Base-by-base conservation (phyloP, 2,888 invertebrate genomes). In the Lasius fuliginosus region DNA sequence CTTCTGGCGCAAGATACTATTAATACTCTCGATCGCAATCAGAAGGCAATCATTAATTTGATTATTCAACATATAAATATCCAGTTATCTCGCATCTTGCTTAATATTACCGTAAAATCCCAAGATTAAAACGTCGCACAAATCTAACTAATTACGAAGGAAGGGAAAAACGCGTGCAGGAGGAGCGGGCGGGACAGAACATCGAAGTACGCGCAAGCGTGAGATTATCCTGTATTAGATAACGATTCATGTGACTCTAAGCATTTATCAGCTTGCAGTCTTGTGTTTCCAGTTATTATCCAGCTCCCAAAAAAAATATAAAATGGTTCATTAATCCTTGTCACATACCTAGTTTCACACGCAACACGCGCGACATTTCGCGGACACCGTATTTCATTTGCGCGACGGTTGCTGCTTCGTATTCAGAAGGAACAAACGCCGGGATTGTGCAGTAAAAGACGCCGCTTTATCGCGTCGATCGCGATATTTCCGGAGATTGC, bases 391-490 rank as follows among this genome's bases (percentile, higher is more conserved):
- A 84, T 40, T 36, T 68, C 40, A 49, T 42, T 53, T 6, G n/a
- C 40, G 5, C 30, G 42, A 53, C 53, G n/a, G 49, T 33, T 40
- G 67, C 15, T 74, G 67, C 73, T 53, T 46, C 60, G 60, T 74
- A 74, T 74, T 82, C 65, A 64, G 75, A 75, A 71, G 69, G 67
- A 68, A n/a, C 58, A 11, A 69, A 74, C 8, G 40, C 11, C 68
- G 81, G 46, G 58, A 86, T 86, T 77, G 85, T 62, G 42, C 62
- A n/a, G 74, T 68, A 40, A 83, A 76, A 85, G 73, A 30, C 68
- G 74, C 46, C 68, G 12, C 65, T 76, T 86, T 88, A 88, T 88
- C 87, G 82, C 12, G 9, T 3, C 68, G 82, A 88, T 88, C 88
- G 65, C 86, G 82, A 84, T 84, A 81, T 75, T 77, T 81, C 68